Evolutionary conservation across 2,888 invertebrate species (phyloP).

Genomic region (Xestia c-nigrum): DNA sequence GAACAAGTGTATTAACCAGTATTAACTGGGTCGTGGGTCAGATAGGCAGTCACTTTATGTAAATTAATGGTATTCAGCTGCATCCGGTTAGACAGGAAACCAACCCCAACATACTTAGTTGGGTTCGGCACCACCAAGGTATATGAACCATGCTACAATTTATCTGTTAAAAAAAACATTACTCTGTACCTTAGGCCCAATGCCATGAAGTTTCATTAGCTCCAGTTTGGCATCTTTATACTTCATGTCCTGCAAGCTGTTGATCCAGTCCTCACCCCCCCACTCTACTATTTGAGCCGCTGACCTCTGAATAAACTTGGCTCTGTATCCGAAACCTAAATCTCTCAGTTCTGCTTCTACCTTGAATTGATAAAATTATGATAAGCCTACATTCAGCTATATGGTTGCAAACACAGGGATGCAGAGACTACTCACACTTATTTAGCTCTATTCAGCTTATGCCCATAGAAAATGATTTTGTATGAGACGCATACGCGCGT

Average conservation of each 20-base stretch:
- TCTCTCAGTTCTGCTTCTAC: constrained; percentile 94
- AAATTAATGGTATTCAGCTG: too few relatives aligned
- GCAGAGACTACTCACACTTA: too few relatives aligned
- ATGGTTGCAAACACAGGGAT: background rate
- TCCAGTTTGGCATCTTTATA: constrained; percentile 94
- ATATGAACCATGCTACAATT: background rate
- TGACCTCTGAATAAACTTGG: constrained; percentile 95
- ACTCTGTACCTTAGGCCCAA: constrained; percentile 96
- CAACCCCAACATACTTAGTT: too few relatives aligned
- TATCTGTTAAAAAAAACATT: background rate
- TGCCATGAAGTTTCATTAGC: constrained; percentile 95
- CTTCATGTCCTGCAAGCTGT: constrained; percentile 91
- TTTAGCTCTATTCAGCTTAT: too few relatives aligned
- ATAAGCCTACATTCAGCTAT: background rate
- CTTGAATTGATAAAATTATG: constrained; percentile 68
- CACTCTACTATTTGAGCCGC: constrained; percentile 92
- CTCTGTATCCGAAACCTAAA: constrained; percentile 96
- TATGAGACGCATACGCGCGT: too few relatives aligned
- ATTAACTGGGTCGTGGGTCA: too few relatives aligned
- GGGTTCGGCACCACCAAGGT: too few relatives aligned
- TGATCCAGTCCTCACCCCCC: constrained; percentile 94
- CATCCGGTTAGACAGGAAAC: too few relatives aligned
- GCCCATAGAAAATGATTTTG: too few relatives aligned
- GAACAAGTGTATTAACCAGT: too few relatives aligned
- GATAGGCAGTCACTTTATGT: too few relatives aligned